Percentiles rank a stretch among this genome's conserved stretches.
Evolutionary conservation across 1,140 invertebrate genomes (phyloP).

Genomic region (Lethocerus indicus): DNA sequence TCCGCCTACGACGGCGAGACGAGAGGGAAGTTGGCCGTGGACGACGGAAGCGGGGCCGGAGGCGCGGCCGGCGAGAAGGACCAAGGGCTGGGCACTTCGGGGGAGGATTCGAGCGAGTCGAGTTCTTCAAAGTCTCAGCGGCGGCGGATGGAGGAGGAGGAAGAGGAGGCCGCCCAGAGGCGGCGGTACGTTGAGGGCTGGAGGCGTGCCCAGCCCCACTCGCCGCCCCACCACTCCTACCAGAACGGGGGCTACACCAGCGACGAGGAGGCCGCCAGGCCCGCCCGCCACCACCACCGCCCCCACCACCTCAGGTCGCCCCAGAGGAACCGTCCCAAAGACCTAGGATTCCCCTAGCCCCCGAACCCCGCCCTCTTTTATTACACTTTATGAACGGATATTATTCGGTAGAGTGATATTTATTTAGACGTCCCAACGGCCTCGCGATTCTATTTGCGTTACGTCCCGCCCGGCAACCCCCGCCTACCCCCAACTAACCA

Average conservation of each 20-base stretch:
- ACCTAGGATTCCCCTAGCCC: too few species aligned
- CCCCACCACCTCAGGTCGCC: not conserved
- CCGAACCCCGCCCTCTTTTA: too few species aligned
- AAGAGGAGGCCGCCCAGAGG: slow-evolving; percentile 34
- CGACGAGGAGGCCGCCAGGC: slow-evolving; percentile 16
- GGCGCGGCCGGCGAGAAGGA: slow-evolving; percentile 75
- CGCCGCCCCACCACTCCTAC: slow-evolving; percentile 16
- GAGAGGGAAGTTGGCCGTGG: slow-evolving; percentile 17
- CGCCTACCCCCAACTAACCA: too few species aligned
- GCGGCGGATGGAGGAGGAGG: slow-evolving; percentile 28
- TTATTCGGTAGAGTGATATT: too few species aligned
- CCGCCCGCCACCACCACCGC: not conserved
- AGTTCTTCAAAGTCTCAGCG: slow-evolving; percentile 48
- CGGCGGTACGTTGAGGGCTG: slow-evolving; percentile 46
- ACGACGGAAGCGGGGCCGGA: too few species aligned
- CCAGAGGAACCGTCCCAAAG: too few species aligned
- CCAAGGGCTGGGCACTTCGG: slow-evolving; percentile 68
- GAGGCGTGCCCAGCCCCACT: slow-evolving; percentile 38
- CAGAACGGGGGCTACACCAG: slow-evolving; percentile 18
- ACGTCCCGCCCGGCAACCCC: too few species aligned
- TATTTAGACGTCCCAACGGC: too few species aligned
- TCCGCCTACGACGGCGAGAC: slow-evolving; percentile 17
- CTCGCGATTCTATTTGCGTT: too few species aligned
- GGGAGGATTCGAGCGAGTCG: slow-evolving; percentile 55
- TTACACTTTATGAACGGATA: too few species aligned